These are phyloP conservation scores for Poecile montanus DNA, from an alignment of 2,797 vertebrate species.

Conservation along the genomic window DNA sequence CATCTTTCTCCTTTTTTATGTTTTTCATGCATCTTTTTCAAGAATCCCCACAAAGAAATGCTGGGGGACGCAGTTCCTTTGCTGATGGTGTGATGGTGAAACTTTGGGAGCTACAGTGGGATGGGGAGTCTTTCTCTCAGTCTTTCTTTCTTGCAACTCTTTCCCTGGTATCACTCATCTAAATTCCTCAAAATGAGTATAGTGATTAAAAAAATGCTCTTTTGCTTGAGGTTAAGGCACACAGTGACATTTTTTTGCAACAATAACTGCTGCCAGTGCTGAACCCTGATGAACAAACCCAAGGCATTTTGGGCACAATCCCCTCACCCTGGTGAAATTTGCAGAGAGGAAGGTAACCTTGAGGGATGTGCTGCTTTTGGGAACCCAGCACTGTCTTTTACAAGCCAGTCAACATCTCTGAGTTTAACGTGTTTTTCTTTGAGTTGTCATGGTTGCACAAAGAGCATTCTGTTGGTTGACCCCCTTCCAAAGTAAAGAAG, in stretches of 20 bases:
- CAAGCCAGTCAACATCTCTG: background rate
- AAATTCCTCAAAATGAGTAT: background rate
- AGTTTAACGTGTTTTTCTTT: background rate
- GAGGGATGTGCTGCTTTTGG: background rate
- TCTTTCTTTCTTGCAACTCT: background rate
- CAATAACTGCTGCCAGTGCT: background rate
- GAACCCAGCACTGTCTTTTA: background rate
- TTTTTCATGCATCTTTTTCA: background rate
- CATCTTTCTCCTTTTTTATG: background rate
- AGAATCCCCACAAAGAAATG: background rate
- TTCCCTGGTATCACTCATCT: background rate
- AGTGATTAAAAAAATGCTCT: background rate
- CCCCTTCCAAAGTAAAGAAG: background rate
- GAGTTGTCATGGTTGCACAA: accelerated
- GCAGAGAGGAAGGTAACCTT: background rate
- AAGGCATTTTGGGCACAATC: background rate
- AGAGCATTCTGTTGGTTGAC: accelerated
- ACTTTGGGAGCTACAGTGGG: background rate
- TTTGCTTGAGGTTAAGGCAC: background rate
- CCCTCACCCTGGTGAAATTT: background rate
- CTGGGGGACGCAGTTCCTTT: background rate
- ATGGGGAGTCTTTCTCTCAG: background rate
- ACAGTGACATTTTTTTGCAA: background rate
- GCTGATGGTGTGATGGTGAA: background rate
- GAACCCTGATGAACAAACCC: background rate